Conservation (phyloP, 1,140 invertebrate species). For the Papilio machaon region DNA sequence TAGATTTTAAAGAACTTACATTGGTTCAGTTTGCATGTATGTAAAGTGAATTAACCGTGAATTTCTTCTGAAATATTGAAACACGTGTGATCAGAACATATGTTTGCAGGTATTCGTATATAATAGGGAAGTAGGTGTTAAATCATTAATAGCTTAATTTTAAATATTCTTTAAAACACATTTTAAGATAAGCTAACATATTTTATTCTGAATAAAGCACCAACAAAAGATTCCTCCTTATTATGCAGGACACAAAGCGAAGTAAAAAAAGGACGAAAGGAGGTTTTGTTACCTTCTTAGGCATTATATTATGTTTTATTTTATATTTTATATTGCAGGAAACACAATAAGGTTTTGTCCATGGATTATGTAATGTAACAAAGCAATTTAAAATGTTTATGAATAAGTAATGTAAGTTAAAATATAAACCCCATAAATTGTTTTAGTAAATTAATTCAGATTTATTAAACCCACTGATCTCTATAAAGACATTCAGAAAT, state of each 20-base stretch:
- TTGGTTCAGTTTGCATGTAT: too few species aligned
- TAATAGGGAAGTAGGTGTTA: background rate
- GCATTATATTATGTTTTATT: conserved; percentile 18
- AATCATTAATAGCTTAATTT: background rate
- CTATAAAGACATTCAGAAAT: too few species aligned
- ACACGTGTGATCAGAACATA: background rate
- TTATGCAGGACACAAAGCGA: conserved; percentile 13
- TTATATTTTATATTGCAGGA: background rate
- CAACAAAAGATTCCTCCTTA: background rate
- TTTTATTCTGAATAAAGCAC: conserved; percentile 1
- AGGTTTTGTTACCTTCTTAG: conserved; percentile 15
- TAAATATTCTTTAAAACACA: background rate
- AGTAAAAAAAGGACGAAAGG: background rate
- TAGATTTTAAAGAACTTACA: too few species aligned
- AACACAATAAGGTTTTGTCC: conserved; percentile 4
- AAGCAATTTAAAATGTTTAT: background rate
- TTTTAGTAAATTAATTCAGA: too few species aligned
- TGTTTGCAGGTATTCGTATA: background rate
- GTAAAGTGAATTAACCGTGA: too few species aligned
- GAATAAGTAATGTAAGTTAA: too few species aligned
- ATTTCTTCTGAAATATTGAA: too few species aligned
- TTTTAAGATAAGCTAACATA: background rate
- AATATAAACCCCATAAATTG: too few species aligned
- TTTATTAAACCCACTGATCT: too few species aligned
- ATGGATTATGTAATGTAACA: background rate